Conservation (phyloP, 1,140 invertebrate species). For the Zaprionus gabonicus region DNA sequence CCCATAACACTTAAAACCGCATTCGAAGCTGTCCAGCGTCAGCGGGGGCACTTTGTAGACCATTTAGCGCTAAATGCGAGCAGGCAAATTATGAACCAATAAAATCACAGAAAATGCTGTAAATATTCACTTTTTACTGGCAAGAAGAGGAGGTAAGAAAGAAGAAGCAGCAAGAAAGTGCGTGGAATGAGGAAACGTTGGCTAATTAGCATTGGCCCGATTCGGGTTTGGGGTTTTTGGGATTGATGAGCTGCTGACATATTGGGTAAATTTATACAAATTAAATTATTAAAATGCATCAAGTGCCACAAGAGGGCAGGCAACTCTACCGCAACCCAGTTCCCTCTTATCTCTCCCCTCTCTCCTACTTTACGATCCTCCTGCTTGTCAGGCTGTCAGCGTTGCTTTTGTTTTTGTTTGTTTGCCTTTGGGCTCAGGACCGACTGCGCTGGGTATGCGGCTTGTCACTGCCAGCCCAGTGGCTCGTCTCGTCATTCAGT, state of each 20-base stretch:
- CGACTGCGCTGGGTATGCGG: constrained; percentile 59
- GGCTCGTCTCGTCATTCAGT: constrained; percentile 42
- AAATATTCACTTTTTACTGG: constrained; percentile 66
- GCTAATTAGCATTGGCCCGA: constrained; percentile 50
- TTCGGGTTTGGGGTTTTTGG: constrained; percentile 20
- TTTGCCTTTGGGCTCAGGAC: constrained; percentile 16
- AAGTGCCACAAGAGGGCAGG: neutral
- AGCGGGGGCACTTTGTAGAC: constrained; percentile 58
- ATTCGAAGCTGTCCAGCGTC: constrained; percentile 51
- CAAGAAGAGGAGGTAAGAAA: neutral
- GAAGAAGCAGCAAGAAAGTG: constrained; percentile 8
- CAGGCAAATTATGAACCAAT: constrained; percentile 71
- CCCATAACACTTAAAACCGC: constrained; percentile 72
- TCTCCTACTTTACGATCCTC: constrained; percentile 1
- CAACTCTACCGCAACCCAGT: neutral
- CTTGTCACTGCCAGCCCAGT: constrained; percentile 72
- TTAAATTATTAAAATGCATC: constrained; percentile 71
- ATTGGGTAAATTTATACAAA: constrained; percentile 79
- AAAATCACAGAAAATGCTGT: constrained; percentile 45
- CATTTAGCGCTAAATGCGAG: constrained; percentile 77
- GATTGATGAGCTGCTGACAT: constrained; percentile 66
- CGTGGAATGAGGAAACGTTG: constrained; percentile 25
- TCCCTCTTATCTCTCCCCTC: neutral
- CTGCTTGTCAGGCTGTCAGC: constrained; percentile 68
- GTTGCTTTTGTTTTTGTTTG: constrained; percentile 55